Percentiles rank a stretch among this genome's conserved stretches.
phyloP scores from a whole-genome alignment of 2,113 vertebrate genomes.

The Euleptes europaea region DNA sequence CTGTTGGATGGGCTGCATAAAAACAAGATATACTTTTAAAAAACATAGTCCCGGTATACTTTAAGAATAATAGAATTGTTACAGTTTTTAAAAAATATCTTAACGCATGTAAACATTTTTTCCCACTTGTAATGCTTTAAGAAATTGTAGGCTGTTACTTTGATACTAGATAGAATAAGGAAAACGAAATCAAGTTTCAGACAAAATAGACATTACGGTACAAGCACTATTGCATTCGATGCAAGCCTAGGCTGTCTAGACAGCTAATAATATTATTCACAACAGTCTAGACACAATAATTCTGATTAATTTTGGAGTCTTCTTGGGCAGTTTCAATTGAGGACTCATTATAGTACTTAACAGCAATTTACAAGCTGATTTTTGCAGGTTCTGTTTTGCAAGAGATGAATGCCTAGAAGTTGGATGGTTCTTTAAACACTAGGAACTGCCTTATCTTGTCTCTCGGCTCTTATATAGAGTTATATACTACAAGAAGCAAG shows the following conservation, averaged over 20 bases:
- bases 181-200: conserved; percentile 51
- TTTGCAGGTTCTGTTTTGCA: conserved; percentile 21
- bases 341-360: conserved; percentile 57
- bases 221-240: conserved; percentile 23
- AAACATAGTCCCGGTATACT: conserved; percentile 1
- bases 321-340: conserved; percentile 48
- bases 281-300: conserved; percentile 46
- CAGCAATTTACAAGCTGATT: conserved; percentile 33
- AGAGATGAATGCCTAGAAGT: conserved; percentile 30
- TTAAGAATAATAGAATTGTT: conserved; percentile 47
- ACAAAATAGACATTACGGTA: conserved; percentile 46
- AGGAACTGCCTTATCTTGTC: not conserved
- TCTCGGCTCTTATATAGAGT: not conserved
- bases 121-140: conserved; percentile 22
- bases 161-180: conserved; percentile 52
- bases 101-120: conserved; percentile 50
- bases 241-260: conserved; percentile 60
- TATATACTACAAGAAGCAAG: not conserved
- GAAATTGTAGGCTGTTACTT: conserved; percentile 47
- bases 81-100: conserved; percentile 30
- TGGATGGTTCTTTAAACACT: conserved; percentile 29
- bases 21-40: conserved; percentile 42
- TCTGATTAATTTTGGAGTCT: conserved; percentile 53
- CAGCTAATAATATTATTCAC: conserved; percentile 45
- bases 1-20: conserved; percentile 54